phyloP scores from a whole-genome alignment of 2,113 vertebrate genomes.

The Clupea harengus region DNA sequence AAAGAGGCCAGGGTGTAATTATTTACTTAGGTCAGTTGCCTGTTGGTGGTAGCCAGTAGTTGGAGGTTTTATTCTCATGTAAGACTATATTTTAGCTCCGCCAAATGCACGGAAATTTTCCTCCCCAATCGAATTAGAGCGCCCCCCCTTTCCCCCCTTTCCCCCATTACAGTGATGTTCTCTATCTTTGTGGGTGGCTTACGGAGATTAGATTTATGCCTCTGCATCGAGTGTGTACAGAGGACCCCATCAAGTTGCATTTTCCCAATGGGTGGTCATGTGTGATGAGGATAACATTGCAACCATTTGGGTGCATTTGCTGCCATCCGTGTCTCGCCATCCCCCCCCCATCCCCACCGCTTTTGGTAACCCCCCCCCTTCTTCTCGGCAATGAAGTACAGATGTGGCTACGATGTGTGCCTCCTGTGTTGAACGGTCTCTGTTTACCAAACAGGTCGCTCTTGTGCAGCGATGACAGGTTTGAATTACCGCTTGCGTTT shows the following conservation, averaged over 20 bases:
- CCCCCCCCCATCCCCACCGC: neutral
- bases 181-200: constrained; percentile 41
- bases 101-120: constrained; percentile 48
- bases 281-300: constrained; percentile 38
- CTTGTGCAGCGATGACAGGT: constrained; percentile 57
- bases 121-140: constrained; percentile 15
- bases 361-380: neutral
- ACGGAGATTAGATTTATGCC: constrained; percentile 47
- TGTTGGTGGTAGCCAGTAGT: constrained; percentile 28
- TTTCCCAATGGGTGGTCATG: constrained; percentile 50
- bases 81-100: constrained; percentile 28
- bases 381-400: constrained; percentile 54
- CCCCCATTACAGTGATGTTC: constrained; percentile 33
- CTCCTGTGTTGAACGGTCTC: constrained; percentile 41
- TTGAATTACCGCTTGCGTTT: constrained; percentile 51
- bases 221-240: constrained; percentile 17
- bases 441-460: constrained; percentile 62
- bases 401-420: constrained; percentile 49
- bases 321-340: constrained; percentile 1
- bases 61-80: constrained; percentile 30
- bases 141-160: neutral
- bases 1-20: constrained; percentile 1
- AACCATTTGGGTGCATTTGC: constrained; percentile 34
- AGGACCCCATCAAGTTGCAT: constrained; percentile 26
- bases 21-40: constrained; percentile 36